Percentiles rank a stretch among this genome's conserved stretches.
These are phyloP conservation scores for Empis stercorea DNA, from an alignment of 2,888 invertebrate genomes.

Conservation along the genomic window DNA sequence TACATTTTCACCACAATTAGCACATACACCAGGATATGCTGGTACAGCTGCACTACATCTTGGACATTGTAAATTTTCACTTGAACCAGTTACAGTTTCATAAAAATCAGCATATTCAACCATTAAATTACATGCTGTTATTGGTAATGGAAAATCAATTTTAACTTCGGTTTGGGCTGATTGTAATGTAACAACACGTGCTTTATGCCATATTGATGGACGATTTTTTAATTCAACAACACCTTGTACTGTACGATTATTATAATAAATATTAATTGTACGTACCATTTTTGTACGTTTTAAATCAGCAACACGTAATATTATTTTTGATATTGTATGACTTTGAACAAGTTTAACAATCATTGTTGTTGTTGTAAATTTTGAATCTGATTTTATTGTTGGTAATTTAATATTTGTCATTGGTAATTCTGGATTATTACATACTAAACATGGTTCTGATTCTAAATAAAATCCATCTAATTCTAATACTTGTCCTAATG, in stretches of 20 bases:
- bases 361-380: conserved; percentile 96
- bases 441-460: conserved; percentile 93
- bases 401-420: conserved; percentile 83
- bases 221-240: conserved; percentile 96
- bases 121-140: conserved; percentile 96
- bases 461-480: conserved; percentile 93
- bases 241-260: conserved; percentile 89
- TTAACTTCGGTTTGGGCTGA: conserved; percentile 92
- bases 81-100: conserved; percentile 79
- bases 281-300: conserved; percentile 96
- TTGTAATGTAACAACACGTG: conserved; percentile 78
- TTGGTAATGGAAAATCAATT: conserved; percentile 92
- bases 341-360: conserved; percentile 92
- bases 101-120: conserved; percentile 97
- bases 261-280: conserved; percentile 91
- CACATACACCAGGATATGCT: conserved; percentile 94
- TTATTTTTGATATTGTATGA: conserved; percentile 89
- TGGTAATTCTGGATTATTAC: conserved; percentile 94
- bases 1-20: conserved; percentile 77
- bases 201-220: conserved; percentile 94
- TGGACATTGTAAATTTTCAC: conserved; percentile 90
- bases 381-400: conserved; percentile 89
- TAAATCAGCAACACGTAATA: conserved; percentile 83
- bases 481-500: conserved; percentile 86
- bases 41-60: conserved; percentile 94